Evolutionary conservation across 2,113 vertebrate genomes (phyloP).

Genomic region (Salminus brasiliensis): DNA sequence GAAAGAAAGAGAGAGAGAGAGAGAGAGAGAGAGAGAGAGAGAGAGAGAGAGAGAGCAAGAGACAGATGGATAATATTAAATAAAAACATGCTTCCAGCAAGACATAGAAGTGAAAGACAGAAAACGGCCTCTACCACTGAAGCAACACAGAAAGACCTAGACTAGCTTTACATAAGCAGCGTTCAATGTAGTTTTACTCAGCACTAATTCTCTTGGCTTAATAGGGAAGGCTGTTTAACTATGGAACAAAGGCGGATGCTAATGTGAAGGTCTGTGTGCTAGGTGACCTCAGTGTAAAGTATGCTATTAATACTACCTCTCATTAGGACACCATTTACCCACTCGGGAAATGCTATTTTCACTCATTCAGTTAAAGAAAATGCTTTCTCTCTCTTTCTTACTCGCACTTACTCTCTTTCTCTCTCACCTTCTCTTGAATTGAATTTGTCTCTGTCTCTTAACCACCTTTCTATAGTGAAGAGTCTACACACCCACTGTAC

Average conservation of each 20-base stretch:
- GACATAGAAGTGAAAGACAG: too few species aligned
- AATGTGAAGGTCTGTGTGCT: conserved; percentile 11
- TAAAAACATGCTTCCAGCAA: too few species aligned
- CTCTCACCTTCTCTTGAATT: background rate
- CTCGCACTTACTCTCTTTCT: conserved; percentile 12
- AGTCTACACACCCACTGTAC: background rate
- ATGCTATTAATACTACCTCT: conserved; percentile 39
- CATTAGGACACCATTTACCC: conserved; percentile 20
- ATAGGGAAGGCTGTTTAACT: background rate
- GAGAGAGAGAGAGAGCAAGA: background rate
- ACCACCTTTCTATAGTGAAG: conserved; percentile 10
- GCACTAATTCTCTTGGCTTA: background rate
- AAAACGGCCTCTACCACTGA: background rate
- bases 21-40: conserved; percentile 13
- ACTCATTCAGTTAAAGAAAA: conserved; percentile 28
- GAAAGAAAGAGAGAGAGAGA: conserved; percentile 12
- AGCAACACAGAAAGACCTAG: background rate
- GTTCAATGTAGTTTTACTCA: background rate
- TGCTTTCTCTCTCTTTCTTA: conserved; percentile 7
- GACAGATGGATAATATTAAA: background rate
- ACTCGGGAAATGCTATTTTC: conserved; percentile 18
- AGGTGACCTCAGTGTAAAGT: conserved; percentile 16
- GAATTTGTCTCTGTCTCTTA: too few species aligned
- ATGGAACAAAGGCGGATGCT: background rate
- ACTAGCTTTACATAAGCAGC: too few species aligned